Conservation (phyloP, 2,113 vertebrate genomes). For the Poeciliopsis prolifica region DNA sequence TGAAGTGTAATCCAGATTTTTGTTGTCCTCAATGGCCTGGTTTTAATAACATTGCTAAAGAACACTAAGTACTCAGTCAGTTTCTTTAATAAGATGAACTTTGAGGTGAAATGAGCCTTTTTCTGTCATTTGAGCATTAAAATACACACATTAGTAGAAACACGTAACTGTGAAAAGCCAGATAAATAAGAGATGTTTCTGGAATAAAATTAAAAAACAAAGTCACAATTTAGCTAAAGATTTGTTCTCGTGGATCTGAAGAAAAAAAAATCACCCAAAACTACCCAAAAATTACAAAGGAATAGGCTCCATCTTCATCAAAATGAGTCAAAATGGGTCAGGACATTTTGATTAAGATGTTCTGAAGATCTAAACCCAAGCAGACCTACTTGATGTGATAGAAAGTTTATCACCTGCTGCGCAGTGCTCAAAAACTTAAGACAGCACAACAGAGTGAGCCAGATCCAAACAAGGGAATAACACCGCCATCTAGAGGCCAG, state of each 20-base stretch:
- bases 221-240: too few species aligned
- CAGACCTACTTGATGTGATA: constrained; percentile 27
- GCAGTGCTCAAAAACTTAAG: constrained; percentile 24
- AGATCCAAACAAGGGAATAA: constrained; percentile 63
- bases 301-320: constrained; percentile 1
- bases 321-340: constrained; percentile 13
- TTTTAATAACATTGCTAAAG: neutral
- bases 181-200: neutral
- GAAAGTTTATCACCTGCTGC: constrained; percentile 25
- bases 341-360: constrained; percentile 4
- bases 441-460: neutral
- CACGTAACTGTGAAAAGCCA: neutral
- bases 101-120: neutral
- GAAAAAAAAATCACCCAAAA: neutral
- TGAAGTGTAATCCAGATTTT: too few species aligned
- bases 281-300: constrained; percentile 7
- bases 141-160: neutral
- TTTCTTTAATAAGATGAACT: neutral
- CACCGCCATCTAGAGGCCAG: constrained; percentile 74
- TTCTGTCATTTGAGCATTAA: neutral
- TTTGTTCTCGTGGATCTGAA: too few species aligned
- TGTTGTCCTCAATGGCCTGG: neutral
- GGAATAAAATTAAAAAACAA: neutral
- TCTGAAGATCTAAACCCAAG: constrained; percentile 27
- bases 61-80: neutral